Evolutionary conservation across 2,888 invertebrate species (phyloP).

Genomic region (Aporophyla nigra): DNA sequence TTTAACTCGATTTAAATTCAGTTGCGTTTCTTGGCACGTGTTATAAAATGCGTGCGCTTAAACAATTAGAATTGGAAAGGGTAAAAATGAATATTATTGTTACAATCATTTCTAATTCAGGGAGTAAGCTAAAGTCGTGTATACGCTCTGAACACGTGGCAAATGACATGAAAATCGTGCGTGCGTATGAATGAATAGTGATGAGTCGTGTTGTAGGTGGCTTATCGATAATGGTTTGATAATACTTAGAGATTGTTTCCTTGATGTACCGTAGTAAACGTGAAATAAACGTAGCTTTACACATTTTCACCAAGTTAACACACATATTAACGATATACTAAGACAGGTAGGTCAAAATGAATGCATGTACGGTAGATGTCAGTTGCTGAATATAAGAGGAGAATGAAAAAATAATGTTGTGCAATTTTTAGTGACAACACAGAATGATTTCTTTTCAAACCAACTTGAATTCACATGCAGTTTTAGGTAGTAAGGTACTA

Average conservation of each 20-base stretch:
- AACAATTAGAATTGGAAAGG: slow-evolving; percentile 87
- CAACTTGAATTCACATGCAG: neutral
- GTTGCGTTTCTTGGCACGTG: slow-evolving; percentile 81
- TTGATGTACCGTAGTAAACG: neutral
- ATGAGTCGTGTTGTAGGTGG: slow-evolving; percentile 43
- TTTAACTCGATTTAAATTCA: slow-evolving; percentile 84
- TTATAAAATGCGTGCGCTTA: slow-evolving; percentile 82
- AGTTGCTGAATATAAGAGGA: neutral
- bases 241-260: neutral
- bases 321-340: neutral
- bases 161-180: slow-evolving; percentile 89
- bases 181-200: slow-evolving; percentile 78
- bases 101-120: slow-evolving; percentile 86
- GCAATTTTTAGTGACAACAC: neutral
- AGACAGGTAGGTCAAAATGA: neutral
- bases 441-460: neutral
- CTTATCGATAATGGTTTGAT: slow-evolving; percentile 63
- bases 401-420: too few relatives aligned
- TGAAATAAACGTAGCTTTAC: neutral
- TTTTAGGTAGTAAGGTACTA: neutral
- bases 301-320: neutral
- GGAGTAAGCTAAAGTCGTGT: slow-evolving; percentile 86
- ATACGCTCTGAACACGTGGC: slow-evolving; percentile 87
- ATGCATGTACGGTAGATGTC: neutral
- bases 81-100: slow-evolving; percentile 87